phyloP scores from a whole-genome alignment of 2,888 invertebrate species.

The Tanypteryx hageni region DNA sequence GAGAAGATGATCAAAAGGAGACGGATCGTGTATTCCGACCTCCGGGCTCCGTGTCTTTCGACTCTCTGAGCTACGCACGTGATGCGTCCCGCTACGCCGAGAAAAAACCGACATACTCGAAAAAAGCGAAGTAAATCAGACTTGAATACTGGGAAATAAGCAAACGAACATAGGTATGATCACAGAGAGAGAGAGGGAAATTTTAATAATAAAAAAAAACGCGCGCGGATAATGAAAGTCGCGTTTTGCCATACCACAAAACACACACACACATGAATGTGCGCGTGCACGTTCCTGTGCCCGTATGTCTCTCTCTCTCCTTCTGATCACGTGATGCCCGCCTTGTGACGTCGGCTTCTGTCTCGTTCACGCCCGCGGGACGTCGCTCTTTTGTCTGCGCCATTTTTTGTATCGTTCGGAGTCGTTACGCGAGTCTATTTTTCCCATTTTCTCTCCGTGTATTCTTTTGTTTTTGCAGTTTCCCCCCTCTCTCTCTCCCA shows the following conservation, averaged over 20 bases:
- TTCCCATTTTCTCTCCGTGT: conserved; percentile 34
- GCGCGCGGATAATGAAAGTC: conserved; percentile 51
- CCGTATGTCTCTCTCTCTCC: no score
- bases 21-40: conserved; percentile 36
- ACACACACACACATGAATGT: neutral
- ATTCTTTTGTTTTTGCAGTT: conserved; percentile 43
- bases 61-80: neutral
- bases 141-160: conserved; percentile 56
- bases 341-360: conserved; percentile 60
- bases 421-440: conserved; percentile 59
- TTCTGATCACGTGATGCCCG: conserved; percentile 57
- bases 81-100: conserved; percentile 1
- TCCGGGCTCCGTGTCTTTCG: neutral
- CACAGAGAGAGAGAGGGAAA: conserved; percentile 52
- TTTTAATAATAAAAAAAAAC: conserved; percentile 45
- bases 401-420: conserved; percentile 57
- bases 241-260: conserved; percentile 42
- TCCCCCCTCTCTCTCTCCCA: neutral
- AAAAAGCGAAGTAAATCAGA: conserved; percentile 53
- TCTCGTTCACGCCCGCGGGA: conserved; percentile 64
- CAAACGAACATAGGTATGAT: conserved; percentile 59
- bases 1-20: conserved; percentile 52
- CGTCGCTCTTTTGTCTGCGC: conserved; percentile 63
- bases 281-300: neutral
- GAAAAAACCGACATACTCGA: neutral